These are phyloP conservation scores for Meghimatium bilineatum DNA, from an alignment of 2,888 invertebrate species.

Conservation along the genomic window DNA sequence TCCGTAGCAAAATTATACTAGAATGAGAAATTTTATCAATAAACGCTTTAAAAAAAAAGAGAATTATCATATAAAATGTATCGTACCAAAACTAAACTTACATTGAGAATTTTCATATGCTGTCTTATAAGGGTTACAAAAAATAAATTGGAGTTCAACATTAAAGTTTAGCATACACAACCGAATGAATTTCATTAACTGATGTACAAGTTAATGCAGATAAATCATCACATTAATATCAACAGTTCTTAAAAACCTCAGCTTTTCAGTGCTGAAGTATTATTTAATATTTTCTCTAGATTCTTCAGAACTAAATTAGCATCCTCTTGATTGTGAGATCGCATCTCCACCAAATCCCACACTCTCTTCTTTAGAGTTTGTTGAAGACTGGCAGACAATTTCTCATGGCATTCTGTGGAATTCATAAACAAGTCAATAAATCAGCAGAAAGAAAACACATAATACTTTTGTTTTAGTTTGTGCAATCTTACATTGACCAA, in stretches of 20 bases:
- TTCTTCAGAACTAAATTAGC: slow-evolving; percentile 33
- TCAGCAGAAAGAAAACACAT: not conserved
- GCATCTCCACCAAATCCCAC: slow-evolving; percentile 34
- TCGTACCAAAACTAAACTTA: too few species aligned
- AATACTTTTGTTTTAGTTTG: too few species aligned
- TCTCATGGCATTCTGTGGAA: slow-evolving; percentile 18
- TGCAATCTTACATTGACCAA: too few species aligned
- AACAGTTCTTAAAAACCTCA: not conserved
- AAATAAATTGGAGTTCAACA: too few species aligned
- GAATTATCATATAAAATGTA: too few species aligned
- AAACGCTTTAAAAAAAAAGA: too few species aligned
- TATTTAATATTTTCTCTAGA: slow-evolving; percentile 28
- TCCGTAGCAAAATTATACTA: too few species aligned
- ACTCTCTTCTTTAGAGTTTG: slow-evolving; percentile 17
- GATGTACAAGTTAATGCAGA: not conserved
- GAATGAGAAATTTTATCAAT: too few species aligned
- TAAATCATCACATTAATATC: not conserved
- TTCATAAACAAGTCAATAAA: not conserved
- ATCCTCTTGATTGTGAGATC: slow-evolving; percentile 42
- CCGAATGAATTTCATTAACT: not conserved
- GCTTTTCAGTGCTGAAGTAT: not conserved
- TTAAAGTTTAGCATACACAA: not conserved
- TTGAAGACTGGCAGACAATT: slow-evolving; percentile 19
- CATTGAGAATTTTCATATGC: too few species aligned
- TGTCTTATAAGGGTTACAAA: too few species aligned